These are phyloP conservation scores for Schizaphis graminum DNA, from an alignment of 2,888 invertebrate genomes.

Conservation along the genomic window DNA sequence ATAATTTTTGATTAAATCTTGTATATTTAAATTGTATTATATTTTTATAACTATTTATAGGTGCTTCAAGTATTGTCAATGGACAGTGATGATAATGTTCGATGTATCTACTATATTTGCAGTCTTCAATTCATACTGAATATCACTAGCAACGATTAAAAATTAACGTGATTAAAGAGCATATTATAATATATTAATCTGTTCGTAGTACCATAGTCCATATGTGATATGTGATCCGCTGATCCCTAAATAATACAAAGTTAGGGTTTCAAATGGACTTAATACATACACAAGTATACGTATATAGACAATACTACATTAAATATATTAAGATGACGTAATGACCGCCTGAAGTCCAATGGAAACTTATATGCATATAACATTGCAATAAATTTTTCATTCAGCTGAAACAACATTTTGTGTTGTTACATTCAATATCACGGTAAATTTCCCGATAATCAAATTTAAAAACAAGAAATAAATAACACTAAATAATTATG, in stretches of 20 bases:
- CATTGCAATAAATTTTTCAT: neutral
- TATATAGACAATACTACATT: neutral
- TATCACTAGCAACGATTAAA: neutral
- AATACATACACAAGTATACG: neutral
- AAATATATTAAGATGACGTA: neutral
- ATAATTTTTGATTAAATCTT: neutral
- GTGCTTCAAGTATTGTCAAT: neutral
- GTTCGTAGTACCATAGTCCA: neutral
- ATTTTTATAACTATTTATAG: neutral
- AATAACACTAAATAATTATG: neutral
- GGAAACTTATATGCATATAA: neutral
- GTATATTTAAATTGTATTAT: neutral
- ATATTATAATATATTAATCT: neutral
- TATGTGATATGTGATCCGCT: neutral
- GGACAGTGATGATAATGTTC: neutral
- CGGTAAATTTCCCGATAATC: neutral
- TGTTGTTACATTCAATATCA: neutral
- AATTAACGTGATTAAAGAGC: too few species aligned
- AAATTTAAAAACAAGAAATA: neutral
- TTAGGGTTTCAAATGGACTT: neutral
- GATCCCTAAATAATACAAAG: neutral
- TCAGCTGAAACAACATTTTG: neutral
- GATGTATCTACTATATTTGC: neutral
- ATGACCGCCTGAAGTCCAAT: neutral
- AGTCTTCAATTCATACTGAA: neutral